Base-by-base conservation (phyloP, 2,888 invertebrate genomes). In the Mesorhabditis spiculigera region DNA sequence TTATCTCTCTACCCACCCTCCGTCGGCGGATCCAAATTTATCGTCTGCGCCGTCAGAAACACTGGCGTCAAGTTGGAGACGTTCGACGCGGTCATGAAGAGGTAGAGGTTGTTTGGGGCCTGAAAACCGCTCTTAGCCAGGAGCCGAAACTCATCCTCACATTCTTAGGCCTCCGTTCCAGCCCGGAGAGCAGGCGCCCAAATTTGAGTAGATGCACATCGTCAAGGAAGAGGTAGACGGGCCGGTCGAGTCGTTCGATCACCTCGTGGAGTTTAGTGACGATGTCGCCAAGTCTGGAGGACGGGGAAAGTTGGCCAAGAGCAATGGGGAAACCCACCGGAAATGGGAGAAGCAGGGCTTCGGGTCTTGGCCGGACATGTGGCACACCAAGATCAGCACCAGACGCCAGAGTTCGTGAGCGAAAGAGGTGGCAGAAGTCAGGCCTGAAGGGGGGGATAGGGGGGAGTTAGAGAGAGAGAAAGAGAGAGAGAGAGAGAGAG, bases 191-290 rank as follows among this genome's bases (percentile, higher is more conserved):
- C 28, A 78, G 73, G 64, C 79, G 74, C 5, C 84, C 84, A 71
- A 71, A 78, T 67, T 79, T 78, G n/a, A 83, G 68, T 65, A 79
- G 68, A 72, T 85, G 79, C 5, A 79, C 73, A 61, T 85, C 85
- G 71, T 85, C 85, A n/a, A 85, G 73, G 62, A 85, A 78, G 4
- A 85, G 65, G 66, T 82, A 80, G 42, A 83, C 66, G 3, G 82
- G 82, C 45, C 73, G 75, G 43, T 80, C 78, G 16, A 80, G 67
- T 45, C 71, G 45, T 13, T 71, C 66, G 13, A 73, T 50, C 10
- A 70, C 28, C 13, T 10, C 16, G 45, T 71, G 58, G 8, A 50
- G n/a, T 50, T 72, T 8, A 10, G n/a, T 63, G 63, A 63, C 10
- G 10, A 63, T 10, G 16, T 16, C 16, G 41, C 63, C 10, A 63